phyloP scores from a whole-genome alignment of 2,888 invertebrate genomes.

The Stenurella melanura region DNA sequence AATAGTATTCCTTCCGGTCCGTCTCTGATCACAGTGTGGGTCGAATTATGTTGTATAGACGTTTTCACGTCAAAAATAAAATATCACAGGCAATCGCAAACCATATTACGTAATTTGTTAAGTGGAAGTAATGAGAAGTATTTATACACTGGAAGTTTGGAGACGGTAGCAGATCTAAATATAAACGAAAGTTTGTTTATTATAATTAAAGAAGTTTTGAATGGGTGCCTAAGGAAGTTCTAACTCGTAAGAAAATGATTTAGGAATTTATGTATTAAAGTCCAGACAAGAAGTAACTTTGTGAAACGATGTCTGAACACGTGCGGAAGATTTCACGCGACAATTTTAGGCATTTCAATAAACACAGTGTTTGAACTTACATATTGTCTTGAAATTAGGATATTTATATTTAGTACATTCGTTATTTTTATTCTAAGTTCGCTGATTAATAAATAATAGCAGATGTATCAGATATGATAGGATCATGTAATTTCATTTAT shows the following conservation, averaged over 20 bases:
- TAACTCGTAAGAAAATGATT: not conserved
- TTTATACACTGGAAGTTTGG: not conserved
- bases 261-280: not conserved
- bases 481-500: too few relatives aligned
- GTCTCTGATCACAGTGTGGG: too few relatives aligned
- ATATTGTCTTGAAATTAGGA: too few relatives aligned
- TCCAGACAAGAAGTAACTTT: not conserved
- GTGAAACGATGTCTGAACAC: not conserved
- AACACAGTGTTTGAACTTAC: too few relatives aligned
- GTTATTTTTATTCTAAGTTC: too few relatives aligned
- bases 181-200: not conserved
- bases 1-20: too few relatives aligned
- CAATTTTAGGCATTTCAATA: too few relatives aligned
- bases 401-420: too few relatives aligned
- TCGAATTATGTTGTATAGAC: too few relatives aligned
- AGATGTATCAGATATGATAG: too few relatives aligned
- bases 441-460: too few relatives aligned
- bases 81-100: not conserved
- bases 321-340: too few relatives aligned
- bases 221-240: not conserved
- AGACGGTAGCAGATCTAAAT: not conserved
- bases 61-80: not conserved
- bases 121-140: not conserved
- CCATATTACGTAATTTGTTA: not conserved
- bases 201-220: slow-evolving; percentile 1